Evolutionary conservation across 2,113 vertebrate genomes (phyloP), one percentile per base, ranked within the genome.

Genomic region (Gasterosteus nipponicus): DNA sequence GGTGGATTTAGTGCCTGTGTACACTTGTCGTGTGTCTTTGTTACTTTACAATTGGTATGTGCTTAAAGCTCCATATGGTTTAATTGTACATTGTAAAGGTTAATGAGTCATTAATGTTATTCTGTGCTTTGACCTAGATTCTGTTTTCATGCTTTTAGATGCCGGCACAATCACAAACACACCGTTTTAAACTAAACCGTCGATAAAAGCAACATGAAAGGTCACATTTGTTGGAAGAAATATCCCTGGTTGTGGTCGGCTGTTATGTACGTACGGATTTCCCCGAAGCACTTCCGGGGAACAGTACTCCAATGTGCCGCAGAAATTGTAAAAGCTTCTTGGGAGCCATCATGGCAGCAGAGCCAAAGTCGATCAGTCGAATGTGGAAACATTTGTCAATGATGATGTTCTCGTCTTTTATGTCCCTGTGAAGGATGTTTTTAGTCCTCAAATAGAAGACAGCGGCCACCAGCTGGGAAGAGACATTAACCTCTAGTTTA

Each of bases 331-430:
- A 60, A 98, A 98, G 79, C 57, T 95, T 97, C 46, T 92, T 91
- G 0, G 89, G 93, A 73, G 95, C 94, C 93, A 99, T 80, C 86
- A 95, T 93, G 61, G 95, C 93, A 18, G 96, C 96, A 0, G 97
- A 99, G 63, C 97, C 97, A 1, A 99, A 99, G 84, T 98, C 97
- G 18, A 98, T 97, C 44, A 98, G 92, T 84, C 94, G 96, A 67
- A 98, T 93, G 1, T 95, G 94, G 89, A 99, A 98, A 83, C 95
- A 93, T 51, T 95, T 95, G 41, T 96, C 95, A 5, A 98, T 97
- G 60, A 98, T 96, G 10, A 97, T 95, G 85, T 98, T 99, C 88
- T 98, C 97, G 18, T 98, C 97, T 89, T 99, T 99, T 80, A 98
- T 98, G 77, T 98, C 98, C 51, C 97, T 91, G 67, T 98, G 97